phyloP scores from a whole-genome alignment of 2,113 vertebrate genomes.

The Phyllostomus discolor region DNA sequence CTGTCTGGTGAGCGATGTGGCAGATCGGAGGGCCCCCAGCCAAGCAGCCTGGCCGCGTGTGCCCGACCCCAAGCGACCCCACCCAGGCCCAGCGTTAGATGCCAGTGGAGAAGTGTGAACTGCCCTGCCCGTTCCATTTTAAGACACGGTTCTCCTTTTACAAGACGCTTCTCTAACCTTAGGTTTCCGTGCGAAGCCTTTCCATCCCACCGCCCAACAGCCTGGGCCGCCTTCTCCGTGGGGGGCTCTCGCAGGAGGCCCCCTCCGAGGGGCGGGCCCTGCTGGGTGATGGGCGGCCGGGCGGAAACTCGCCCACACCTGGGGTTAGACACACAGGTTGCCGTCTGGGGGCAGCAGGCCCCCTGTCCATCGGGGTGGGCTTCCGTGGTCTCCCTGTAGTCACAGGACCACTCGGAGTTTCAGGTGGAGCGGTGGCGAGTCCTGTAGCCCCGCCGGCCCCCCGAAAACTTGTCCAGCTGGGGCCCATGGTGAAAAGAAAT shows the following conservation, averaged over 20 bases:
- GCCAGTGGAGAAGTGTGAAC: neutral
- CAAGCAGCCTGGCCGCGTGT: too few relatives aligned
- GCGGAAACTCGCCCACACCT: neutral
- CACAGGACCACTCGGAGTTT: neutral
- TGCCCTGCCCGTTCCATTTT: neutral
- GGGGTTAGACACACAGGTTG: neutral
- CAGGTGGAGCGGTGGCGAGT: neutral
- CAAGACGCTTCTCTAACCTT: neutral
- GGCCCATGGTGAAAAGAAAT: neutral
- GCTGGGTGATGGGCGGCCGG: neutral
- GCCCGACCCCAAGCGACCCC: neutral
- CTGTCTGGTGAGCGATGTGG: neutral
- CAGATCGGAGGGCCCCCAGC: neutral
- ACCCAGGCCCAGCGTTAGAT: neutral
- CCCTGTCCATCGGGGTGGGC: neutral
- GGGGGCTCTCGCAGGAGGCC: neutral
- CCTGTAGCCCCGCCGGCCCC: neutral
- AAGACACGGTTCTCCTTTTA: neutral
- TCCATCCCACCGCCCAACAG: neutral
- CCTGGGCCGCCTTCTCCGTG: neutral
- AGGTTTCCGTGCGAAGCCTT: neutral
- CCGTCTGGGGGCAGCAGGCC: neutral
- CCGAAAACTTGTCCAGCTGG: neutral
- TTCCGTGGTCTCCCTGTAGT: neutral
- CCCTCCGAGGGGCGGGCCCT: neutral